These are phyloP conservation scores for Synergus gifuensis DNA, from an alignment of 2,888 invertebrate genomes.

Conservation along the genomic window DNA sequence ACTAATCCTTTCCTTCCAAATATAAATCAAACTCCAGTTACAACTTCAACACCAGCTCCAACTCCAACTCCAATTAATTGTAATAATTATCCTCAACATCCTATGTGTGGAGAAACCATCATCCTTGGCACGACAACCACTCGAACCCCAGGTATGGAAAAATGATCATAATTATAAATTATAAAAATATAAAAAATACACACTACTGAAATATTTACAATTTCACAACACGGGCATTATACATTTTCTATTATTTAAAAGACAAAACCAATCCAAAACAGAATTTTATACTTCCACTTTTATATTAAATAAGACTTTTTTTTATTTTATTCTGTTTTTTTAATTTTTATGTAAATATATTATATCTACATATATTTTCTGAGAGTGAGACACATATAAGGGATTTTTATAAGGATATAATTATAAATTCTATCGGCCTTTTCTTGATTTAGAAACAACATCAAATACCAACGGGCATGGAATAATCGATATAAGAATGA, in stretches of 20 bases:
- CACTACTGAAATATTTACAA: neutral
- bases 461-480: slow-evolving; percentile 44
- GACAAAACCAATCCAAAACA: neutral
- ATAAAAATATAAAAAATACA: neutral
- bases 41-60: neutral
- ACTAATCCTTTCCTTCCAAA: slow-evolving; percentile 24
- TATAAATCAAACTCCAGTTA: neutral
- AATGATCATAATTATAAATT: neutral
- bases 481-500: slow-evolving; percentile 46
- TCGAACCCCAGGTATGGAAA: slow-evolving; percentile 3
- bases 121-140: slow-evolving; percentile 6
- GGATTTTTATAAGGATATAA: neutral
- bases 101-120: slow-evolving; percentile 27
- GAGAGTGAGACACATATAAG: neutral
- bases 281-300: neutral
- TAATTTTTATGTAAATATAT: neutral
- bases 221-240: neutral
- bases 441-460: slow-evolving; percentile 42
- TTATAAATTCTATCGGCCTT: neutral
- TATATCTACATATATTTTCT: neutral
- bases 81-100: slow-evolving; percentile 31
- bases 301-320: neutral
- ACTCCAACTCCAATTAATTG: slow-evolving; percentile 15
- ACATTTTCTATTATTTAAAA: neutral
- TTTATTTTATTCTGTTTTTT: neutral